Evolutionary conservation across 2,797 vertebrate species (phyloP).

Genomic region (Corythornis leucogaster): DNA sequence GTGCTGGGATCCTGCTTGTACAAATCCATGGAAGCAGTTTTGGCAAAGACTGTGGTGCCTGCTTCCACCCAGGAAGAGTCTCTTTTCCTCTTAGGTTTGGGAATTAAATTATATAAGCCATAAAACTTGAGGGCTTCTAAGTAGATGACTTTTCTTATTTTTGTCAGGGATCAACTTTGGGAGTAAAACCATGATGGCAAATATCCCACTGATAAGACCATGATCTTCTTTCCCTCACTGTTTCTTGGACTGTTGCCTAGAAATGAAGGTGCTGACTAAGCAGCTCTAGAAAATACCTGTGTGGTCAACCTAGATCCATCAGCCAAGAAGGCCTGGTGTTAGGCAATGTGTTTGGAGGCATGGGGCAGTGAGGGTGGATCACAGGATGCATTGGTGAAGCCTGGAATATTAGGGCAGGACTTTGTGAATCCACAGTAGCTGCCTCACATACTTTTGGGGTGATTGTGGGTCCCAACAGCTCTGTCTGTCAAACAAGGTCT

Average conservation of each 20-base stretch:
- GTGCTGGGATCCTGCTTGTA: background rate
- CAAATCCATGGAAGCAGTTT: background rate
- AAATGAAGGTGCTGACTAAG: background rate
- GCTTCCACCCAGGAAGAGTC: background rate
- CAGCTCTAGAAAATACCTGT: background rate
- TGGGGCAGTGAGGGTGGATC: rapidly evolving
- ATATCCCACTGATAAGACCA: background rate
- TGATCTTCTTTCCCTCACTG: rapidly evolving
- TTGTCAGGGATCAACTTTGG: background rate
- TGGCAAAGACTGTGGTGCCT: background rate
- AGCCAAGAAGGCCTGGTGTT: background rate
- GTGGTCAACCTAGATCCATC: background rate
- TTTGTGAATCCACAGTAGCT: background rate
- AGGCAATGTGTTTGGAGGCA: rapidly evolving
- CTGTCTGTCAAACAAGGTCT: background rate
- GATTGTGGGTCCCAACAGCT: background rate
- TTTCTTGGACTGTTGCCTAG: background rate
- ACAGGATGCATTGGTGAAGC: background rate
- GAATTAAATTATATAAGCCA: background rate
- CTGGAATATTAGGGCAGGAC: background rate
- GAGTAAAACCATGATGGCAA: background rate
- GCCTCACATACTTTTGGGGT: background rate
- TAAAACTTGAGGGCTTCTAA: background rate
- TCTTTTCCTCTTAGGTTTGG: background rate
- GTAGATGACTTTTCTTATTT: background rate